Percentiles rank a stretch among this genome's conserved stretches.
Evolutionary conservation across 2,888 invertebrate genomes (phyloP).

Genomic region (Lasioglossum villosulum): DNA sequence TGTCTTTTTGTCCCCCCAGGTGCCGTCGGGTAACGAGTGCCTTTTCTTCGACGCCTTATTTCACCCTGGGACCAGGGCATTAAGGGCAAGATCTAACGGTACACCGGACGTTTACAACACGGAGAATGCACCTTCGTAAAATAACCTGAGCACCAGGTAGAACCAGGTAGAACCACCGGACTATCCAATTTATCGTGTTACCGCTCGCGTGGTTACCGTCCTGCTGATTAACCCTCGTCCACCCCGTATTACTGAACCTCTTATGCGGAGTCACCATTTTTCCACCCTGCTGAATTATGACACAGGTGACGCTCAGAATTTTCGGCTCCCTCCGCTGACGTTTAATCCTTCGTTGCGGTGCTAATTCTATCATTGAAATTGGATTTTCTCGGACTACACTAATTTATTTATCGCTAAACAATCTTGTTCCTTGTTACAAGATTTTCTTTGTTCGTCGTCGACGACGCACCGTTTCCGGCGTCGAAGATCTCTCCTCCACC

Average conservation of each 20-base stretch:
- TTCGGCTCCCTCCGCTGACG: neutral
- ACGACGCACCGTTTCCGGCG: conserved; percentile 48
- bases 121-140: conserved; percentile 25
- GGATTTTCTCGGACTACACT: neutral
- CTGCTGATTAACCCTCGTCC: neutral
- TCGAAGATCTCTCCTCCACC: conserved; percentile 26
- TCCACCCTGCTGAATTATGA: neutral
- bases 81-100: conserved; percentile 55
- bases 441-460: neutral
- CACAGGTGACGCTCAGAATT: neutral
- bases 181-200: conserved; percentile 53
- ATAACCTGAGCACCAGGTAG: conserved; percentile 3
- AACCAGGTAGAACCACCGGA: neutral
- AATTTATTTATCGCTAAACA: neutral
- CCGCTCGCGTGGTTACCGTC: neutral
- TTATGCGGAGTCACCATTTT: neutral
- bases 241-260: neutral
- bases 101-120: conserved; percentile 31
- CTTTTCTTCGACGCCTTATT: conserved; percentile 62
- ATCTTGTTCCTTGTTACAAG: too few species aligned
- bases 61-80: conserved; percentile 16
- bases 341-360: neutral
- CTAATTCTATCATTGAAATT: neutral
- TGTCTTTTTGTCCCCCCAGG: conserved; percentile 60
- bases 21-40: conserved; percentile 56